These are phyloP conservation scores for Cariama cristata DNA, from an alignment of 2,113 vertebrate genomes.

Conservation along the genomic window DNA sequence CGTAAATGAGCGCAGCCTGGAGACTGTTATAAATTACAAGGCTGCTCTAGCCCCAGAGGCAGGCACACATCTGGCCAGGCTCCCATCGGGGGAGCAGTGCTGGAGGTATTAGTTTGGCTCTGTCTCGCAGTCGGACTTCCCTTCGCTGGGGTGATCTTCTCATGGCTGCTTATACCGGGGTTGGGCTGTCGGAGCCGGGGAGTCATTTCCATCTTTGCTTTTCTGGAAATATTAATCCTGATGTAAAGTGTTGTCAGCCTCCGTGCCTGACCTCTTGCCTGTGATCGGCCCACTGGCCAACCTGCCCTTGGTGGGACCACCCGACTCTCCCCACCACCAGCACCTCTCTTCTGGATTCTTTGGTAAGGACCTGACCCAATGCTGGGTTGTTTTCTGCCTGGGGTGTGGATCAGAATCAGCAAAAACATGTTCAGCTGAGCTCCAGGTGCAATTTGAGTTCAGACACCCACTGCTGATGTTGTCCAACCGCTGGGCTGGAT, in stretches of 20 bases:
- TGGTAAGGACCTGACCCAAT: background rate
- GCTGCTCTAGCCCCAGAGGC: slow-evolving; percentile 13
- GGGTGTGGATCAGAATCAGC: background rate
- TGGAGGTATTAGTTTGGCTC: background rate
- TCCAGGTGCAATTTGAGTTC: background rate
- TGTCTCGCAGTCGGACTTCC: background rate
- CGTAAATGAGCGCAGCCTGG: slow-evolving; percentile 36
- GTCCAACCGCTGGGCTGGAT: background rate
- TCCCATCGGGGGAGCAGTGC: background rate
- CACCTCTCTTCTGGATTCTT: background rate
- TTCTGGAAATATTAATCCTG: background rate
- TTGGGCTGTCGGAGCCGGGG: background rate
- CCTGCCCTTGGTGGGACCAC: background rate
- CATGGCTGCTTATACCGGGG: background rate
- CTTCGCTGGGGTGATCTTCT: background rate
- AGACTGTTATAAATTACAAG: slow-evolving; percentile 25
- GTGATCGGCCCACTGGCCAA: fast-evolving
- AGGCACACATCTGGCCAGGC: slow-evolving; percentile 38
- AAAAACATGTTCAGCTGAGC: fast-evolving
- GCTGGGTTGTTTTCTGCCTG: background rate
- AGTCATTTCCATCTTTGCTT: background rate
- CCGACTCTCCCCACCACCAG: background rate
- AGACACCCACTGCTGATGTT: background rate
- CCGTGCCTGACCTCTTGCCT: fast-evolving
- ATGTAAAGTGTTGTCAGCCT: background rate